A percentile compares a stretch with the other conserved stretches of the same genome.
phyloP scores from a whole-genome alignment of 2,797 vertebrate genomes.

The Acanthurus leucopareius region DNA sequence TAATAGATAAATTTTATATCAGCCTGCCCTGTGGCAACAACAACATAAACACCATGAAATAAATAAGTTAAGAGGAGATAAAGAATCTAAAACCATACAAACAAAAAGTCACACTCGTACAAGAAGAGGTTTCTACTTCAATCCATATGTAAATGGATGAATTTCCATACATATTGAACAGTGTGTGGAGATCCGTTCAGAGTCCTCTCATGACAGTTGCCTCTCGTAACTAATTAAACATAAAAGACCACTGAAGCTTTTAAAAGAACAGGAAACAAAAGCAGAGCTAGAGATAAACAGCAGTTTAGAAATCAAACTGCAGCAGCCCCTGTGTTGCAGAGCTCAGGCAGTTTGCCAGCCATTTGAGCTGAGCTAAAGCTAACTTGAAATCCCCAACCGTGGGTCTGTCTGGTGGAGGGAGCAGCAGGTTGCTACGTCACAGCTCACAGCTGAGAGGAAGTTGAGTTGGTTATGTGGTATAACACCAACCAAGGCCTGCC shows the following conservation, averaged over 20 bases:
- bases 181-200: neutral
- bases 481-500: constrained; percentile 54
- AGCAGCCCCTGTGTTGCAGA: constrained; percentile 6
- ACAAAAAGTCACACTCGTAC: too few species aligned
- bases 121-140: neutral
- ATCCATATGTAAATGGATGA: neutral
- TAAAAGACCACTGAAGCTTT: neutral
- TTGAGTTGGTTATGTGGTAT: constrained; percentile 45
- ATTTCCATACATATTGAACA: neutral
- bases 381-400: constrained; percentile 54
- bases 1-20: neutral
- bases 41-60: neutral
- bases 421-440: constrained; percentile 43
- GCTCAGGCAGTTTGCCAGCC: constrained; percentile 39
- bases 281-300: constrained; percentile 19
- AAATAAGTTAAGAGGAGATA: neutral
- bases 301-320: constrained; percentile 22
- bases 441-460: constrained; percentile 53
- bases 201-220: constrained; percentile 3
- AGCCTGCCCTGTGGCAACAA: neutral
- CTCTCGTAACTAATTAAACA: too few species aligned
- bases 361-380: constrained; percentile 55
- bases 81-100: neutral
- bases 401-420: constrained; percentile 34
- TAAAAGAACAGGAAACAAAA: constrained; percentile 9